Conservation (phyloP, 2,888 invertebrate genomes). For the Leucophora obtusa region DNA sequence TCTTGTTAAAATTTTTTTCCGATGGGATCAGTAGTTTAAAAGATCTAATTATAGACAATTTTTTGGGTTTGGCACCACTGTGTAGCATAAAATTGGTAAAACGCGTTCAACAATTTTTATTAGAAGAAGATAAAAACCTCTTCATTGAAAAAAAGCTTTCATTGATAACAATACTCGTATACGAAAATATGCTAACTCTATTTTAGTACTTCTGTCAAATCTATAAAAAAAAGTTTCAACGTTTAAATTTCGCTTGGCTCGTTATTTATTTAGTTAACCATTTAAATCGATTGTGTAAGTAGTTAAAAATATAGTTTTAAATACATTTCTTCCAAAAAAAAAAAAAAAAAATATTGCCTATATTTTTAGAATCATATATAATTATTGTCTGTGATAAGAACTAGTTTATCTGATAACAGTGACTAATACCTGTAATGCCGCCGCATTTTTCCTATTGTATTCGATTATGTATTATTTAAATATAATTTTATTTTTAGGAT, state of each 20-base stretch:
- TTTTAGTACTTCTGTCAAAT: constrained; percentile 9
- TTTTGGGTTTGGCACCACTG: no score
- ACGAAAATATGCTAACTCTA: not conserved
- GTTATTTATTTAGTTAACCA: not conserved
- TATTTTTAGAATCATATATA: not conserved
- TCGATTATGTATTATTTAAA: not conserved
- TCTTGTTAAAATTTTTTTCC: no score
- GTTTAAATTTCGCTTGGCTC: not conserved
- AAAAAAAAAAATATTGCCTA: not conserved
- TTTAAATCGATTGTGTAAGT: no score
- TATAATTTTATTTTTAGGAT: constrained; percentile 54
- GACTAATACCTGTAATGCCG: not conserved
- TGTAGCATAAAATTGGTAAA: no score
- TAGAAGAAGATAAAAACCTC: constrained; percentile 35
- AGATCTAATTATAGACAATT: no score
- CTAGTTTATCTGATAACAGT: not conserved
- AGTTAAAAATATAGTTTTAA: no score
- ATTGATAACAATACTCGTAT: constrained; percentile 23
- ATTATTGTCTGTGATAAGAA: not conserved
- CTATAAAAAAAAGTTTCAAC: constrained; percentile 1
- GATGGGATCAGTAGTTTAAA: no score
- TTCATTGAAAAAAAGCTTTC: constrained; percentile 2
- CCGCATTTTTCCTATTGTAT: not conserved
- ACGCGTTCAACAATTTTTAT: constrained; percentile 23
- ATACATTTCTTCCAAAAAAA: not conserved